Base-by-base conservation (phyloP, 2,113 vertebrate species). In the Bagarius yarrelli region DNA sequence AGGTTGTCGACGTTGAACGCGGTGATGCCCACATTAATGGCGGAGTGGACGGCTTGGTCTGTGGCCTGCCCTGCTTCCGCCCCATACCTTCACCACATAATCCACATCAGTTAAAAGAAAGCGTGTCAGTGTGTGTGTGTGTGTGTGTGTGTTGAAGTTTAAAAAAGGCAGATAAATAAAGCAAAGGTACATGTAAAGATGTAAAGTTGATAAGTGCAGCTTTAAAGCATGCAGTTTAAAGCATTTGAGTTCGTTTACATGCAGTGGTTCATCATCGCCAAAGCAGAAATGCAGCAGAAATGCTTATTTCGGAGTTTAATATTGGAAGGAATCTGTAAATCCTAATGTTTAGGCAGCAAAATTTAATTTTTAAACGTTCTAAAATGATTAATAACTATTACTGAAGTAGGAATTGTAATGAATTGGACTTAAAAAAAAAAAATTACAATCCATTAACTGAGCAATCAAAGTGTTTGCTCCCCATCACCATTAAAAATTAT, bases 1-100 rank as follows among this genome's bases (percentile, higher is more conserved):
- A 99, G 92, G 91, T 96, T 93, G 85, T 99, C 94, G 30, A 99
- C 95, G 85, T 99, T 99, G 91, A 97, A 95, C 47, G 97, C 97
- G 34, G 97, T 93, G 84, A 97, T 57, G 3, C 98, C 97, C 59
- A 99, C 91, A 61, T 98, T 99, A 88, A 99, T 94, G 81, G 96
- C 98, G 67, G 98, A 99, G 88, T 95, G 95, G 87, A 99, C 85
- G 0, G 96, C 98, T 0, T 95, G 81, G 75, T 99, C 95, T 1
- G 98, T 98, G 82, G 96, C 98, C 61, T 94, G 92, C 71, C 97
- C 98, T 0, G 95, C 97, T 21, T 93, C 95, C 0, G 94, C 89
- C 30, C 98, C 98, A 0, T 98, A 99, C 93, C 98, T 99, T 93
- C 53, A 87, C 88, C 88, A 87, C 3, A 81, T 59, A 77, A 81